Conservation (phyloP, 2,888 invertebrate species). For the Caenorhabditis sinica region DNA sequence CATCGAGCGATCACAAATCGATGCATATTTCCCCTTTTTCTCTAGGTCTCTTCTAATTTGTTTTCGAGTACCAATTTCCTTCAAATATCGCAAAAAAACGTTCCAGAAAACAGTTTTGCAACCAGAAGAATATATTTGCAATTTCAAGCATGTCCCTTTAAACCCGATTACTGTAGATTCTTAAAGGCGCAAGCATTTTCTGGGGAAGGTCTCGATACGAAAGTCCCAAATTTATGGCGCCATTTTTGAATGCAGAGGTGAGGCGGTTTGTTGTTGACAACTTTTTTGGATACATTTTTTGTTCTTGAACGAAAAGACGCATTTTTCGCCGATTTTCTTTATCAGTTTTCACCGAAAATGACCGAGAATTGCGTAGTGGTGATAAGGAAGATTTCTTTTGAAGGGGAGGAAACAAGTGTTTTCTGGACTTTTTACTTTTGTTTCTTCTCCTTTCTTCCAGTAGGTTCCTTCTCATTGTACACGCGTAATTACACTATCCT, state of each 20-base stretch:
- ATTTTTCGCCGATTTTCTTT: slow-evolving; percentile 18
- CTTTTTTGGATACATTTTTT: not conserved
- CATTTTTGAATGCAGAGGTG: slow-evolving; percentile 1
- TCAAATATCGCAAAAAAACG: not conserved
- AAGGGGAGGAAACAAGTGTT: slow-evolving; percentile 3
- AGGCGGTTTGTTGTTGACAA: not conserved
- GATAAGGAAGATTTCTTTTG: not conserved
- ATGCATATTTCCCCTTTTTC: slow-evolving; percentile 29
- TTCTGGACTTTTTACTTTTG: slow-evolving; percentile 21
- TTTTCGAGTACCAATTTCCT: not conserved
- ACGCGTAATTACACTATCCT: slow-evolving; percentile 22
- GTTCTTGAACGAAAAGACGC: not conserved
- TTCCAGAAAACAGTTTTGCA: not conserved
- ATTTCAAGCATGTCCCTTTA: not conserved
- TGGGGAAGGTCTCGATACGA: not conserved
- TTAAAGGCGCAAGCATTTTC: slow-evolving; percentile 23
- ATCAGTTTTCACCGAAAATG: slow-evolving; percentile 14
- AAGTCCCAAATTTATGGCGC: not conserved
- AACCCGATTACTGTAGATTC: slow-evolving; percentile 23
- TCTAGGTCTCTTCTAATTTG: slow-evolving; percentile 33
- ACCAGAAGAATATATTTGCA: not conserved
- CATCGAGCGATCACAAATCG: slow-evolving; percentile 17
- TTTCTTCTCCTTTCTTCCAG: slow-evolving; percentile 2
- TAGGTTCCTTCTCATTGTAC: not conserved
- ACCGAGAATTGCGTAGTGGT: not conserved